Evolutionary conservation across 2,888 invertebrate genomes (phyloP).

Genomic region (Noctua janthina): DNA sequence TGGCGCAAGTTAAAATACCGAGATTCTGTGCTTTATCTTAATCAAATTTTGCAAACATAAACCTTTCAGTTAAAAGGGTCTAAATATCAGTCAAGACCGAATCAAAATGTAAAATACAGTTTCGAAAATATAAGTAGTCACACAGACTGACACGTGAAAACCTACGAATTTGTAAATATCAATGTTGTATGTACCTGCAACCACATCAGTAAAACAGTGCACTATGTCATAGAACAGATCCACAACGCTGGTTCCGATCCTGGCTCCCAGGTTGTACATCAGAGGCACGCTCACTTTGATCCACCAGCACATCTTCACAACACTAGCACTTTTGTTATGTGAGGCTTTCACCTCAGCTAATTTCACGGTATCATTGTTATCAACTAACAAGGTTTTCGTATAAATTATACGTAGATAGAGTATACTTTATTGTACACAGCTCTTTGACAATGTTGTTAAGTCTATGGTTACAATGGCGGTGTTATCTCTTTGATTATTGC

Average conservation of each 20-base stretch:
- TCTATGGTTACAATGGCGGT: background rate
- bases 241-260: conserved; percentile 75
- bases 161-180: background rate
- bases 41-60: background rate
- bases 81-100: background rate
- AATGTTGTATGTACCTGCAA: conserved; percentile 76
- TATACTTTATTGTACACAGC: background rate
- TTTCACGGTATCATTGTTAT: conserved; percentile 39
- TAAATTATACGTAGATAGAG: conserved; percentile 1
- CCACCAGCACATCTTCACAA: conserved; percentile 86
- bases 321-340: conserved; percentile 6
- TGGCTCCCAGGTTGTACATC: conserved; percentile 78
- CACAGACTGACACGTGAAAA: background rate
- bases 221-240: conserved; percentile 78
- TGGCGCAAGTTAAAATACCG: background rate
- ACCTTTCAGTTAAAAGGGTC: background rate
- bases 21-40: background rate
- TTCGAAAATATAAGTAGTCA: background rate
- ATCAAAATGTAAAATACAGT: background rate
- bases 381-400: conserved; percentile 23
- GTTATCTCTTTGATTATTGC: conserved; percentile 17
- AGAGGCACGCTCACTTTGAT: conserved; percentile 83
- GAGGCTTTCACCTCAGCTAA: conserved; percentile 14
- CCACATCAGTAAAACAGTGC: conserved; percentile 81
- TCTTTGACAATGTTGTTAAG: background rate